phyloP scores from a whole-genome alignment of 2,797 vertebrate species.

The Pipistrellus nathusii region DNA sequence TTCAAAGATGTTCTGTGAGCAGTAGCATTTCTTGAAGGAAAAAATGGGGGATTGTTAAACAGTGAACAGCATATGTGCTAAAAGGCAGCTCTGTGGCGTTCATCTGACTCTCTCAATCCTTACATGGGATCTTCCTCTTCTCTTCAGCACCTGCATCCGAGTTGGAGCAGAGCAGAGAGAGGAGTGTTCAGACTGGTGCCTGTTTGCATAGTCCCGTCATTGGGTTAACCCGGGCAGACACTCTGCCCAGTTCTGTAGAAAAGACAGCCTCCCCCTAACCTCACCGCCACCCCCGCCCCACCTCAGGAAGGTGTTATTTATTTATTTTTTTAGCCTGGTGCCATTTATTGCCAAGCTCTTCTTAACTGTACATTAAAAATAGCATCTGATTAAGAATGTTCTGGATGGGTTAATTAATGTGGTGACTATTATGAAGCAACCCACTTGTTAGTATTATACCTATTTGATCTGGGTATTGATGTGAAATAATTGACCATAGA shows the following conservation, averaged over 20 bases:
- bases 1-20: not conserved
- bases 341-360: conserved; percentile 68
- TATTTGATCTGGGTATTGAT: conserved; percentile 84
- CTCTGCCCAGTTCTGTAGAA: conserved; percentile 57
- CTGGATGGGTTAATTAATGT: conserved; percentile 82
- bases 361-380: conserved; percentile 80
- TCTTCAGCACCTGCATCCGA: conserved; percentile 68
- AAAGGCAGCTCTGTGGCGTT: not conserved
- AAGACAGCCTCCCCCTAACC: conserved; percentile 2
- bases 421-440: conserved; percentile 82
- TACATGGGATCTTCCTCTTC: conserved; percentile 42
- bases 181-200: conserved; percentile 61
- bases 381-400: conserved; percentile 79
- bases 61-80: not conserved
- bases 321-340: conserved; percentile 58
- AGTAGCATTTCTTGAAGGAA: conserved; percentile 23
- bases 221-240: conserved; percentile 48
- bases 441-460: conserved; percentile 83
- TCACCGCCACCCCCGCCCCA: not conserved
- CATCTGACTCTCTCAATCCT: not conserved
- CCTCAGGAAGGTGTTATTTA: conserved; percentile 63
- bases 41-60: not conserved
- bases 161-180: conserved; percentile 42
- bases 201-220: conserved; percentile 49
- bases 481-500: conserved; percentile 84